Evolutionary conservation across 2,797 vertebrate genomes (phyloP).

Genomic region (Erethizon dorsatum): DNA sequence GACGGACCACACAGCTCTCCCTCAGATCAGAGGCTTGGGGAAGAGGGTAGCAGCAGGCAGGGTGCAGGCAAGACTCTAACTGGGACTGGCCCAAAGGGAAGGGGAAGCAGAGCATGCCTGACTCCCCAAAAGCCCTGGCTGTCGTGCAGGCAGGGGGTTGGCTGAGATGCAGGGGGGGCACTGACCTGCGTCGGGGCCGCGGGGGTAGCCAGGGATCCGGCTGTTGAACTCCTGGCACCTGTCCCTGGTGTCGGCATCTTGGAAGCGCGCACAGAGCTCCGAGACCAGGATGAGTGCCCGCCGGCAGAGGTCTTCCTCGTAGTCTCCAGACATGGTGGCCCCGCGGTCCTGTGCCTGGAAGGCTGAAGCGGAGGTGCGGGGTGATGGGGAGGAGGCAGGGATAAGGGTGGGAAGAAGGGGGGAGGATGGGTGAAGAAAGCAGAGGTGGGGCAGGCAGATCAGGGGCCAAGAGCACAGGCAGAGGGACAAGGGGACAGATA

Average conservation of each 20-base stretch:
- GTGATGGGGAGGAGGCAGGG: not conserved
- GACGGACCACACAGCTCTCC: not conserved
- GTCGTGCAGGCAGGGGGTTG: too few relatives aligned
- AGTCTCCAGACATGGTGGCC: conserved; percentile 95
- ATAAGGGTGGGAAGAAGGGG: not conserved
- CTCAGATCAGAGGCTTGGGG: not conserved
- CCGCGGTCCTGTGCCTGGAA: conserved; percentile 69
- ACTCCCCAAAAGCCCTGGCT: not conserved
- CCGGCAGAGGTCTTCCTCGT: conserved; percentile 96
- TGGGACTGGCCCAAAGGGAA: not conserved
- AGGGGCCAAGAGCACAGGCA: not conserved
- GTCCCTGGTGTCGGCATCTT: conserved; percentile 92
- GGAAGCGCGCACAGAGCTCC: conserved; percentile 93
- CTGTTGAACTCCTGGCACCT: conserved; percentile 95
- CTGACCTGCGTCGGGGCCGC: conserved; percentile 93
- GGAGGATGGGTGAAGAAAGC: not conserved
- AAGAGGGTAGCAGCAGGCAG: not conserved
- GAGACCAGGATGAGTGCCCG: conserved; percentile 94
- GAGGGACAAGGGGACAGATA: not conserved
- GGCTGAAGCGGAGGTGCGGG: not conserved
- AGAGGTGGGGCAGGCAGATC: not conserved
- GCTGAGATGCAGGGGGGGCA: not conserved
- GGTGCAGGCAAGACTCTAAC: not conserved
- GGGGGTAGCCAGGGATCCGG: conserved; percentile 89
- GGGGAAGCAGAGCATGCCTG: not conserved